Percentiles rank a stretch among this genome's conserved stretches.
phyloP scores from a whole-genome alignment of 2,797 vertebrate species.

The Protosalanx chinensis region DNA sequence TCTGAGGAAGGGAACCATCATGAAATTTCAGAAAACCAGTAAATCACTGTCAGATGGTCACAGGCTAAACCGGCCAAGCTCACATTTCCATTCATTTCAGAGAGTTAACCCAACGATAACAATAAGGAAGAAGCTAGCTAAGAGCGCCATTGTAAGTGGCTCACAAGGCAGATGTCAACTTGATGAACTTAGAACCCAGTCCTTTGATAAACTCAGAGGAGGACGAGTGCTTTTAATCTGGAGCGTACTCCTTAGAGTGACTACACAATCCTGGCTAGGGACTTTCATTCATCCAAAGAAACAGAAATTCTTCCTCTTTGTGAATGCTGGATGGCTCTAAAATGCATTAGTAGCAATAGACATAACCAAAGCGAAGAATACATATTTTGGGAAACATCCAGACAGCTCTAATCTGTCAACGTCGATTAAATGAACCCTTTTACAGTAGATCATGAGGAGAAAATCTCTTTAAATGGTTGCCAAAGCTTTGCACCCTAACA shows the following conservation, averaged over 20 bases:
- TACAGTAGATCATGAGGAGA: constrained; percentile 59
- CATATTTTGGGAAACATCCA: constrained; percentile 52
- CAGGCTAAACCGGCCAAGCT: constrained; percentile 40
- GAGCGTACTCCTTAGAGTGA: not conserved
- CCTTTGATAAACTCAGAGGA: not conserved
- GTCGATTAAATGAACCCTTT: constrained; percentile 69
- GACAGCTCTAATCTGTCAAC: constrained; percentile 64
- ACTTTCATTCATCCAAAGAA: constrained; percentile 41
- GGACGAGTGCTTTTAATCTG: not conserved
- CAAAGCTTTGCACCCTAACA: constrained; percentile 64
- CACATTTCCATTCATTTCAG: constrained; percentile 52
- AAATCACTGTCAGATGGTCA: constrained; percentile 75
- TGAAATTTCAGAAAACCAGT: constrained; percentile 63
- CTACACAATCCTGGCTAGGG: constrained; percentile 38
- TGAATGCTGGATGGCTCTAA: constrained; percentile 47
- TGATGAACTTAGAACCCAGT: constrained; percentile 36
- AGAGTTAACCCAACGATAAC: constrained; percentile 41
- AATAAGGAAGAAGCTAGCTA: constrained; percentile 35
- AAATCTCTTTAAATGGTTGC: constrained; percentile 71
- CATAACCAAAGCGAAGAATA: constrained; percentile 33
- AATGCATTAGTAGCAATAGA: constrained; percentile 53
- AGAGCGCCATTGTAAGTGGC: constrained; percentile 35
- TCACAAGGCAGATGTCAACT: constrained; percentile 30
- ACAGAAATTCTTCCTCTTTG: constrained; percentile 34
- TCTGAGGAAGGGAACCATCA: constrained; percentile 64